A percentile compares a stretch with the other conserved stretches of the same genome.
Conservation (phyloP, 2,888 invertebrate species). For the Lasioglossum leucozonium region DNA sequence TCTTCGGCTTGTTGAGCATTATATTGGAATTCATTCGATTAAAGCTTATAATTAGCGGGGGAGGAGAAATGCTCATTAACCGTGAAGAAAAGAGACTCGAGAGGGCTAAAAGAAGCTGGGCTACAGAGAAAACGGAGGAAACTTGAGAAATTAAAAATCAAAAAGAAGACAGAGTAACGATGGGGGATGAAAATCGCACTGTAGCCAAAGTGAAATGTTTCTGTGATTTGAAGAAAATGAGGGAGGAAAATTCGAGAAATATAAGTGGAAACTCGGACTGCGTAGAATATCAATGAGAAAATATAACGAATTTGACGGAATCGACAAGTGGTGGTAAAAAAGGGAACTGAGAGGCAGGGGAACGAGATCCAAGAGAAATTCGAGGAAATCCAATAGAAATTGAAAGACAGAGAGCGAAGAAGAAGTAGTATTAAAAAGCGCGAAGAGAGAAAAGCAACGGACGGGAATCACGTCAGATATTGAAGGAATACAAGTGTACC, state of each 20-base stretch:
- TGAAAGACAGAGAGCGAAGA: background rate
- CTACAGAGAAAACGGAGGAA: background rate
- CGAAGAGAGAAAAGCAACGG: background rate
- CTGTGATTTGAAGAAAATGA: background rate
- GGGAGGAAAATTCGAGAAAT: background rate
- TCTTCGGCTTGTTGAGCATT: background rate
- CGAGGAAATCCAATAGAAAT: background rate
- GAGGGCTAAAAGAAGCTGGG: background rate
- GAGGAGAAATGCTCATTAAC: background rate
- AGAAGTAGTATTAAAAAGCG: background rate
- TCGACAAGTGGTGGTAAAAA: background rate
- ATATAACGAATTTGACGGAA: background rate
- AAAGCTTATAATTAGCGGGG: background rate
- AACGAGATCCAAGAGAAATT: background rate
- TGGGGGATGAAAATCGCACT: background rate
- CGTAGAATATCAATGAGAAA: background rate
- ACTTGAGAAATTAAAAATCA: background rate
- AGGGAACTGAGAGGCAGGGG: background rate
- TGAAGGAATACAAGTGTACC: background rate
- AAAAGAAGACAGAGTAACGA: background rate
- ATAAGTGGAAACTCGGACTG: background rate
- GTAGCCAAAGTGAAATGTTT: background rate
- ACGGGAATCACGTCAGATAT: background rate
- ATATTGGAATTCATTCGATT: background rate
- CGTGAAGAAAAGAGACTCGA: background rate